phyloP scores from a whole-genome alignment of 2,113 vertebrate species.

The Python bivittatus region DNA sequence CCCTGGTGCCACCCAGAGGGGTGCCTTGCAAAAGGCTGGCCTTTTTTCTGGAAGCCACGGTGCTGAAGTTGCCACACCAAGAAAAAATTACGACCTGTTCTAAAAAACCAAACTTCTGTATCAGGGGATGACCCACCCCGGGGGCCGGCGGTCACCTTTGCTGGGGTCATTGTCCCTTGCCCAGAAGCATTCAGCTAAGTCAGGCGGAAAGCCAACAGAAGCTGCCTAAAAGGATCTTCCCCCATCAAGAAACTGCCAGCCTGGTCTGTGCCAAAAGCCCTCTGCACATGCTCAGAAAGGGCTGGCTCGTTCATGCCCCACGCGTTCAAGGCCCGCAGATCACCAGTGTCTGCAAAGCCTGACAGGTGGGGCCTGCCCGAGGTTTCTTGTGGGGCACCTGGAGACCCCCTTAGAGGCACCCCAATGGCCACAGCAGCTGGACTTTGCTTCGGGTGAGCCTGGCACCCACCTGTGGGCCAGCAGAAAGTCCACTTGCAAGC shows the following conservation, averaged over 20 bases:
- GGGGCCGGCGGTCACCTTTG: too few relatives aligned
- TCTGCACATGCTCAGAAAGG: not conserved
- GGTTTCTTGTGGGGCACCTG: too few relatives aligned
- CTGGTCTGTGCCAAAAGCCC: not conserved
- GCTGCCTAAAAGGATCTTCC: not conserved
- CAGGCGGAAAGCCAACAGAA: not conserved
- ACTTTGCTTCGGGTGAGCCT: constrained; percentile 55
- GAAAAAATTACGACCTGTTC: too few relatives aligned
- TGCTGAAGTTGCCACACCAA: not conserved
- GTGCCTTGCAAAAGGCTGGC: not conserved
- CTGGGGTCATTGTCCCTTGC: too few relatives aligned
- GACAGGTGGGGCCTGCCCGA: too few relatives aligned
- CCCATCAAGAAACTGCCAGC: not conserved
- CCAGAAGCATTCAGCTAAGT: not conserved
- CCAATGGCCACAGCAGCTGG: not conserved
- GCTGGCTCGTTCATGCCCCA: not conserved
- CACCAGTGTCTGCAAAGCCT: not conserved
- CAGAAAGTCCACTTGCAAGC: constrained; percentile 51
- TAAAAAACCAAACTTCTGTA: not conserved
- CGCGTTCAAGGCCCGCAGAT: too few relatives aligned
- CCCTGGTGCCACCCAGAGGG: not conserved
- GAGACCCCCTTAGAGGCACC: too few relatives aligned
- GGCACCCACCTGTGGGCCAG: too few relatives aligned
- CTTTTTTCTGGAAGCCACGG: not conserved
- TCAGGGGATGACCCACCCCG: not conserved